Conservation (phyloP, 2,113 vertebrate genomes). For the Hassar affinis region DNA sequence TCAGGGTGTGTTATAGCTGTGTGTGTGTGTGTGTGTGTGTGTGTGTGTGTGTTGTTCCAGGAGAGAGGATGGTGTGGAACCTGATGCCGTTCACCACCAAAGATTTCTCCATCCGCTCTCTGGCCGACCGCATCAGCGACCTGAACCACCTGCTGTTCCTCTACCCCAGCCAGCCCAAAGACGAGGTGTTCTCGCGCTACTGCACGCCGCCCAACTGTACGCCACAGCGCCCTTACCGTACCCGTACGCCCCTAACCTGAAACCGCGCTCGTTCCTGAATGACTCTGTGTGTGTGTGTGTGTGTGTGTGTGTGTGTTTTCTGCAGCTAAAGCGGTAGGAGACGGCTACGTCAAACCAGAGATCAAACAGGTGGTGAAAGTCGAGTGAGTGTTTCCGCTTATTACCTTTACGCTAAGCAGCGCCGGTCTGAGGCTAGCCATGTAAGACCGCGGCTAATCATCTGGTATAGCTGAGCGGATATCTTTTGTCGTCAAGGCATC, state of each 20-base stretch:
- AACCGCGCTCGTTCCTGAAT: too few relatives aligned
- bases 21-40: not conserved
- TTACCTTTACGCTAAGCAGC: not conserved
- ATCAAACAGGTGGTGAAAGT: slow-evolving; percentile 96
- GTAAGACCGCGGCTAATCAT: too few relatives aligned
- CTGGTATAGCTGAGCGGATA: not conserved
- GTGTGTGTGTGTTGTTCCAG: slow-evolving; percentile 65
- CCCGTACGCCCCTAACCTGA: not conserved
- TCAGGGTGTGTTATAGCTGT: too few relatives aligned
- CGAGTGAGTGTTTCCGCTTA: slow-evolving; percentile 80
- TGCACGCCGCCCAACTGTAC: slow-evolving; percentile 81
- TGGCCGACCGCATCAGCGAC: slow-evolving; percentile 95
- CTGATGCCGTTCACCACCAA: slow-evolving; percentile 98
- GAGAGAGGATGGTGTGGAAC: slow-evolving; percentile 98
- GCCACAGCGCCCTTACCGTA: not conserved
- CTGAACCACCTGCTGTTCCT: slow-evolving; percentile 94
- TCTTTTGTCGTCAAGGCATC: too few relatives aligned
- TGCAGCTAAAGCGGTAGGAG: slow-evolving; percentile 85
- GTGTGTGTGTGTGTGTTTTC: not conserved
- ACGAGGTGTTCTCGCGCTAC: slow-evolving; percentile 97
- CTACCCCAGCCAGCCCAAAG: slow-evolving; percentile 91
- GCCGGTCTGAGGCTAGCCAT: not conserved
- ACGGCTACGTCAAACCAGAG: slow-evolving; percentile 96
- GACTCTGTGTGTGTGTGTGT: too few relatives aligned
- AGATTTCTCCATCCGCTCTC: slow-evolving; percentile 96